Evolutionary conservation across 2,113 vertebrate genomes (phyloP).

Genomic region (Pterophyllum scalare): DNA sequence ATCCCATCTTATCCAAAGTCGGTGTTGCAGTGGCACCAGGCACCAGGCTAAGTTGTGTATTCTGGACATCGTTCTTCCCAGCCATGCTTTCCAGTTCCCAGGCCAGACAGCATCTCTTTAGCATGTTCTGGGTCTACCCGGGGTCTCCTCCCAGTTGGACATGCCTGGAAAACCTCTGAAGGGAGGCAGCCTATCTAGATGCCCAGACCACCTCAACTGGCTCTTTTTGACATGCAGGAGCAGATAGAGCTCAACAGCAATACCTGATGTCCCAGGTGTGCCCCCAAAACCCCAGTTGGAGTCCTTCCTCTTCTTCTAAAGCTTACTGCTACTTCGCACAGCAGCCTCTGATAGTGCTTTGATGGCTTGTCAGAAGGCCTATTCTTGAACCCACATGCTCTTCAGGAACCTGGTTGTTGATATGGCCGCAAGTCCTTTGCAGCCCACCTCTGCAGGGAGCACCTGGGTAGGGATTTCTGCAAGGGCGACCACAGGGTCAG

Average conservation of each 20-base stretch:
- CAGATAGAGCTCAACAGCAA: too few relatives aligned
- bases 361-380: too few relatives aligned
- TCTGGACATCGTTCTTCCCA: not conserved
- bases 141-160: not conserved
- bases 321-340: too few relatives aligned
- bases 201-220: not conserved
- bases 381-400: too few relatives aligned
- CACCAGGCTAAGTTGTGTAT: not conserved
- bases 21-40: accelerated
- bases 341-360: too few relatives aligned
- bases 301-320: too few relatives aligned
- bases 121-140: not conserved
- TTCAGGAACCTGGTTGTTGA: not conserved
- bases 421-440: not conserved
- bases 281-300: too few relatives aligned
- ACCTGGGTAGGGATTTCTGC: not conserved
- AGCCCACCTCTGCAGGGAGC: not conserved
- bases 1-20: not conserved
- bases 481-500: too few relatives aligned
- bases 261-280: too few relatives aligned
- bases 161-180: not conserved
- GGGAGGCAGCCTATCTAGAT: not conserved
- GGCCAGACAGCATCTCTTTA: not conserved
- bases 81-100: not conserved
- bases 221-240: not conserved